A percentile compares a stretch with the other conserved stretches of the same genome.
Evolutionary conservation across 2,113 vertebrate genomes (phyloP).

Genomic region (Corythornis cristatus): DNA sequence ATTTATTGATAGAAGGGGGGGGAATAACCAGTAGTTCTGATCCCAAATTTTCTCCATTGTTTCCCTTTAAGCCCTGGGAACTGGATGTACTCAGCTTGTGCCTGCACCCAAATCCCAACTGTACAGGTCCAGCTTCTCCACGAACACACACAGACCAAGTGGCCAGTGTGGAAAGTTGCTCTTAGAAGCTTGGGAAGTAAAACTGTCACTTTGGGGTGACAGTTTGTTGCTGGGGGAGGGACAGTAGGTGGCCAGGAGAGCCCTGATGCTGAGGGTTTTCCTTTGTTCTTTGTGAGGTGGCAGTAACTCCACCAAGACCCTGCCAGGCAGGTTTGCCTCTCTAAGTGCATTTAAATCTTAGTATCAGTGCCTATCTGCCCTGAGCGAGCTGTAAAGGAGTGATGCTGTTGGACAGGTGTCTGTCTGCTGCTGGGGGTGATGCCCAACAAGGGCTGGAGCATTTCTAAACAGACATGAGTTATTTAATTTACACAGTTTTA

Average conservation of each 20-base stretch:
- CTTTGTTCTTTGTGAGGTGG: neutral
- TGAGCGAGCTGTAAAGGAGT: neutral
- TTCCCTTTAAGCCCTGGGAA: neutral
- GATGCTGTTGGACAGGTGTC: neutral
- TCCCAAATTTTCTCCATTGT: accelerated
- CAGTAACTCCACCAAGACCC: neutral
- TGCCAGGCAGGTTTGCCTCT: neutral
- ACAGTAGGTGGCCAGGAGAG: neutral
- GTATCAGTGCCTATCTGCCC: neutral
- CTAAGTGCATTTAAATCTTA: neutral
- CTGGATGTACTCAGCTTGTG: neutral
- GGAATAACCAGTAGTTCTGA: no score
- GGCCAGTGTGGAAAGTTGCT: neutral
- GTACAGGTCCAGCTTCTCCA: accelerated
- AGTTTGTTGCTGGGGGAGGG: neutral
- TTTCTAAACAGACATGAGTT: neutral
- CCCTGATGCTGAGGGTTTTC: accelerated
- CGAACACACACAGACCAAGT: accelerated
- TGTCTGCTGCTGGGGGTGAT: neutral
- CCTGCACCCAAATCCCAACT: neutral
- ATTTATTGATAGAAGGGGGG: neutral
- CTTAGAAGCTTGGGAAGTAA: neutral
- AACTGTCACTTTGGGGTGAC: neutral
- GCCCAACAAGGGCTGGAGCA: accelerated
- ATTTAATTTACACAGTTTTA: neutral